These are phyloP conservation scores for Eupelmus urozonus DNA, from an alignment of 2,888 invertebrate species.

Conservation along the genomic window DNA sequence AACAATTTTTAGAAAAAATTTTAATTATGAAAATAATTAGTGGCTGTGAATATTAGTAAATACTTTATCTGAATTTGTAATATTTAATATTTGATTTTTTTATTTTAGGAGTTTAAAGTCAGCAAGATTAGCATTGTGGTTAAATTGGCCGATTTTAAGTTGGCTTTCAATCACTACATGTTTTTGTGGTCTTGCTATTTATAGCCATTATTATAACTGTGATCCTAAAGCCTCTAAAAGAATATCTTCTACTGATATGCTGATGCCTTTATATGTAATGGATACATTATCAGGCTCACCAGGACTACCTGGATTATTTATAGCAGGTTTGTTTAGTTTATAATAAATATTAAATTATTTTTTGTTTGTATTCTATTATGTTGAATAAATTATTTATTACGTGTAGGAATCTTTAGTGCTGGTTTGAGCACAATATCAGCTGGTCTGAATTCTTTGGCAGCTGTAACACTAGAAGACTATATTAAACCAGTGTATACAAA, in stretches of 20 bases:
- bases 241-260: constrained; percentile 85
- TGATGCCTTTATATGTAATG: constrained; percentile 89
- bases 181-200: constrained; percentile 87
- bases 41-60: no score
- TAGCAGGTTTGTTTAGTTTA: constrained; percentile 79
- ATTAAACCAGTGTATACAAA: constrained; percentile 78
- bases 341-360: background rate
- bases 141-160: constrained; percentile 89
- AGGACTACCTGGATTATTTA: constrained; percentile 92
- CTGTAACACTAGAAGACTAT: constrained; percentile 93
- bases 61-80: no score
- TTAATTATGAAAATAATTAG: no score
- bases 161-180: constrained; percentile 85
- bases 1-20: no score
- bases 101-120: constrained; percentile 80
- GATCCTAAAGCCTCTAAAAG: constrained; percentile 85
- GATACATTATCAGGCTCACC: constrained; percentile 86
- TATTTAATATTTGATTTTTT: constrained; percentile 13
- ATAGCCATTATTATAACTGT: constrained; percentile 88
- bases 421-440: constrained; percentile 95
- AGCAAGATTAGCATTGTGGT: constrained; percentile 87
- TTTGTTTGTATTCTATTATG: background rate
- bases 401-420: constrained; percentile 89
- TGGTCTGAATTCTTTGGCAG: constrained; percentile 92
- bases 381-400: no score